Evolutionary conservation across 2,113 vertebrate genomes (phyloP).

Genomic region (Chaetodon auriga): DNA sequence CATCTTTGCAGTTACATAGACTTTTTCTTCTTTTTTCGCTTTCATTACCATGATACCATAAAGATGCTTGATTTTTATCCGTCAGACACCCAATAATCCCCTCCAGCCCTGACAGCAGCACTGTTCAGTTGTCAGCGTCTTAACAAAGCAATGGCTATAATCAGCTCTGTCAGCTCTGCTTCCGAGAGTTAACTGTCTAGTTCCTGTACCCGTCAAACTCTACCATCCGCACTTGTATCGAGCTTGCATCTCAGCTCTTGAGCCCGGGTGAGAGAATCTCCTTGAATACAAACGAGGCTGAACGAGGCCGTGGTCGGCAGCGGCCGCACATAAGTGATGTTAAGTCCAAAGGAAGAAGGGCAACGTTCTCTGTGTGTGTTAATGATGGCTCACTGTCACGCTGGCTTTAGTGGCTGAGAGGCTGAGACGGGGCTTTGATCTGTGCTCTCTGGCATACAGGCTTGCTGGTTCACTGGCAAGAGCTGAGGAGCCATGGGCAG

Average conservation of each 20-base stretch:
- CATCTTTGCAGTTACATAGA: slow-evolving; percentile 1
- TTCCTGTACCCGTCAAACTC: slow-evolving; percentile 58
- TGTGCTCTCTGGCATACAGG: slow-evolving; percentile 58
- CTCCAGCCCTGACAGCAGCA: slow-evolving; percentile 58
- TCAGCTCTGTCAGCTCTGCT: slow-evolving; percentile 63
- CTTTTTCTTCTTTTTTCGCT: neutral
- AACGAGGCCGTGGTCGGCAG: slow-evolving; percentile 31
- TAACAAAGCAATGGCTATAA: slow-evolving; percentile 55
- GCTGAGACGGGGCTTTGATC: slow-evolving; percentile 72
- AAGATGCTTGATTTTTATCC: slow-evolving; percentile 52
- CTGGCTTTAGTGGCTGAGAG: slow-evolving; percentile 68
- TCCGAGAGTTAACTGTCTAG: slow-evolving; percentile 64
- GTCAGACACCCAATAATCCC: slow-evolving; percentile 56
- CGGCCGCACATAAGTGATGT: slow-evolving; percentile 48
- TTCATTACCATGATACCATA: slow-evolving; percentile 33
- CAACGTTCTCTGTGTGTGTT: slow-evolving; percentile 60
- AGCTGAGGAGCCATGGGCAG: slow-evolving; percentile 57
- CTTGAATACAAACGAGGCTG: slow-evolving; percentile 47
- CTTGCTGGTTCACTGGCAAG: slow-evolving; percentile 54
- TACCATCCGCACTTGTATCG: slow-evolving; percentile 33
- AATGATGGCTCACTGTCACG: slow-evolving; percentile 75
- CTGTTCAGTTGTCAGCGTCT: slow-evolving; percentile 66
- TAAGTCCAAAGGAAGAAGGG: slow-evolving; percentile 55
- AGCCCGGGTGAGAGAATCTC: slow-evolving; percentile 33
- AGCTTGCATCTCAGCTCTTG: slow-evolving; percentile 34